Evolutionary conservation across 2,113 vertebrate genomes (phyloP).

Genomic region (Pedetes capensis): DNA sequence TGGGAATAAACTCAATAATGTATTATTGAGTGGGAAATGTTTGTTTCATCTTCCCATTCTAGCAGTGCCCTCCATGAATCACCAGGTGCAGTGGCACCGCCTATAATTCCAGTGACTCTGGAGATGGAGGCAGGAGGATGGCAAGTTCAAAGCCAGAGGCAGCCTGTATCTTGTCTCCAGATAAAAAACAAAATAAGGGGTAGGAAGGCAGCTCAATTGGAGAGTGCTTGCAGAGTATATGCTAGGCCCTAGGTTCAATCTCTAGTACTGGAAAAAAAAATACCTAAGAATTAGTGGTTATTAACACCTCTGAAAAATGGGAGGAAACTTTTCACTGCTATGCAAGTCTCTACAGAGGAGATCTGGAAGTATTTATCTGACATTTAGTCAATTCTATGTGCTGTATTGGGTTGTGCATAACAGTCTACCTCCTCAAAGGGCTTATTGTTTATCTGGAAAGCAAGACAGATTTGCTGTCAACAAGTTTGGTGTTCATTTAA

Average conservation of each 20-base stretch:
- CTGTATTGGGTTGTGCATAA: background rate
- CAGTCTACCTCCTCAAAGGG: background rate
- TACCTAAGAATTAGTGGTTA: too few relatives aligned
- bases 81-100: too few relatives aligned
- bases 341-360: background rate
- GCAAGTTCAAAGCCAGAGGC: too few relatives aligned
- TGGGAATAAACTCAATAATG: background rate
- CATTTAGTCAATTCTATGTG: constrained; percentile 3
- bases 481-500: background rate
- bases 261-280: too few relatives aligned
- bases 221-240: too few relatives aligned
- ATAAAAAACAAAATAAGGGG: too few relatives aligned
- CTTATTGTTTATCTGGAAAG: constrained; percentile 17
- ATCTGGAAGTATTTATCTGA: background rate
- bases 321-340: background rate
- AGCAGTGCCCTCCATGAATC: too few relatives aligned
- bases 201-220: too few relatives aligned
- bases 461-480: background rate
- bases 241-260: too few relatives aligned
- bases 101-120: too few relatives aligned
- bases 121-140: too few relatives aligned
- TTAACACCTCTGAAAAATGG: background rate
- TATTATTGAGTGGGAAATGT: background rate
- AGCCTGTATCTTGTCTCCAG: too few relatives aligned
- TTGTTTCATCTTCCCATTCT: constrained; percentile 5